Evolutionary conservation across 2,888 invertebrate genomes (phyloP), one percentile per base, ranked within the genome.

Genomic region (Scaptomyza cyrtandrae): DNA sequence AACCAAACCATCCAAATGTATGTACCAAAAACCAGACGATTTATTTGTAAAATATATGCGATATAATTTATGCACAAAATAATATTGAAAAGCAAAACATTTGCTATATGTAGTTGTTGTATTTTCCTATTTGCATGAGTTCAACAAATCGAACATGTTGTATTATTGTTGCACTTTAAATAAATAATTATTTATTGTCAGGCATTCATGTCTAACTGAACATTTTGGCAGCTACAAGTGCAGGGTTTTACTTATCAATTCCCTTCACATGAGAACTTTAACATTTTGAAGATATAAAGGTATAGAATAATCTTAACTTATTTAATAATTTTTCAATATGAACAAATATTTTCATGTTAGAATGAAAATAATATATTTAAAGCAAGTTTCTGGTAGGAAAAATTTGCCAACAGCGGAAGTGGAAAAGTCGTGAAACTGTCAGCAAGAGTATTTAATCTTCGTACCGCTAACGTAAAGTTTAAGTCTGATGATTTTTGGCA

Each of bases 121-220:
- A 68, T 77, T 19, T 9, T 9, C 59, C 52, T 29, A 19, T 19
- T 46, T 56, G 24, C 43, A 27, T 24, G 31, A 35, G 31, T 35
- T 58, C 35, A 37, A 56, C 33, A 57, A 60, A 63, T 73, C 50
- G 37, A 57, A 61, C 37, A 60, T 54, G n/a, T 6, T 54, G 24
- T 57, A 69, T 54, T 46, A 54, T 61, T 60, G 53, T 60, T 54
- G 39, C 59, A 56, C 33, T 58, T 64, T 56, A 57, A 79, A 81
- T 75, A 67, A 60, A 67, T 64, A 73, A 77, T 74, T 53, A 70
- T 75, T 62, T 66, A 72, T 76, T 35, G 61, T 44, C 43, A 10
- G 24, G 24, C 24, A 24, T 24, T 24, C 24, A 24, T 24, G 24
- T 24, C 24, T 24, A 24, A 29, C 29, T 29, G 29, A 11, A 19